phyloP scores from a whole-genome alignment of 2,797 vertebrate species.

The Eulemur mongoz region DNA sequence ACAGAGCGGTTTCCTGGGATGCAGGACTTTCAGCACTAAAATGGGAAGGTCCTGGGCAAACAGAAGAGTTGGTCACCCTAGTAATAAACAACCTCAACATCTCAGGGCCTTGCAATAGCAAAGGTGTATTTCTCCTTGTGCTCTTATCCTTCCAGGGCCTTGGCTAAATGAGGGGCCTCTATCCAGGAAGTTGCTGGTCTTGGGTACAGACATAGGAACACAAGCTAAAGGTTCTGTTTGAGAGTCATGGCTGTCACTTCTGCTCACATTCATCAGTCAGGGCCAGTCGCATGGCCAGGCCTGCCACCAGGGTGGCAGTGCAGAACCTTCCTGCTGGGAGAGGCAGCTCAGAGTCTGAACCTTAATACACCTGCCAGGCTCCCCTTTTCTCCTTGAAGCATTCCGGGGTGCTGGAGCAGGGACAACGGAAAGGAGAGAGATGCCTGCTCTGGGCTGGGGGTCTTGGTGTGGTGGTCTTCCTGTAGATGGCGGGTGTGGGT shows the following conservation, averaged over 20 bases:
- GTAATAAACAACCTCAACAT: background rate
- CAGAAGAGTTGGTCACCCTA: background rate
- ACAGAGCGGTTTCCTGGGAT: background rate
- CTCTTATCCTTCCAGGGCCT: background rate
- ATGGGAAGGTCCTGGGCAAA: background rate
- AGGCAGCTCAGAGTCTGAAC: background rate
- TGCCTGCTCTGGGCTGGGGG: fast-evolving
- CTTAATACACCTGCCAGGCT: background rate
- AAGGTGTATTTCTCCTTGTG: background rate
- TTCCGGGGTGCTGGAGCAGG: background rate
- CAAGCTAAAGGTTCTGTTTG: background rate
- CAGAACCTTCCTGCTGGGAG: background rate
- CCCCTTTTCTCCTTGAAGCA: background rate
- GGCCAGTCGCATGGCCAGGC: background rate
- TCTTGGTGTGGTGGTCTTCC: background rate
- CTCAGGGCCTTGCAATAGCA: background rate
- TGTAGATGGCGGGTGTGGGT: background rate
- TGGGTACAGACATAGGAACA: background rate
- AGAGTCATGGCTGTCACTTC: background rate
- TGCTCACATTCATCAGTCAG: background rate
- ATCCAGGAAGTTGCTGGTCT: background rate
- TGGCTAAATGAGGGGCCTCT: background rate
- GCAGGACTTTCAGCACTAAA: background rate
- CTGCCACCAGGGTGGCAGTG: background rate
- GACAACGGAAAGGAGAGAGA: background rate